phyloP scores from a whole-genome alignment of 2,797 vertebrate species.

The Poeciliopsis gracilis region DNA sequence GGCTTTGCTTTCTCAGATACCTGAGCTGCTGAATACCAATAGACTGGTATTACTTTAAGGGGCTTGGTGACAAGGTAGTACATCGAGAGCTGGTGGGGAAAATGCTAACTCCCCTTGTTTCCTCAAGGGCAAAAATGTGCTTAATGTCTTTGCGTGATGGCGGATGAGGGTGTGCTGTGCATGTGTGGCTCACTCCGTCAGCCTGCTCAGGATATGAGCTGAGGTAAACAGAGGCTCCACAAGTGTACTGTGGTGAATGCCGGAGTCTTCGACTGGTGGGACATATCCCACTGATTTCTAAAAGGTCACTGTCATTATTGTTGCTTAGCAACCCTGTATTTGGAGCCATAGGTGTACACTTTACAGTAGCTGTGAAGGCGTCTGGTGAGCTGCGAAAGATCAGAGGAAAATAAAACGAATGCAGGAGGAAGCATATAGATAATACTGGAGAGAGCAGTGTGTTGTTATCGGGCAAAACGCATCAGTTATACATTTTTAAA shows the following conservation, averaged over 20 bases:
- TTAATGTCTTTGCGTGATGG: constrained; percentile 62
- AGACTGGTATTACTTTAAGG: constrained; percentile 70
- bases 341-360: constrained; percentile 70
- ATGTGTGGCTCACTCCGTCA: constrained; percentile 39
- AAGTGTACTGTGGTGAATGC: constrained; percentile 52
- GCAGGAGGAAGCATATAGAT: background rate
- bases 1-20: constrained; percentile 79
- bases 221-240: constrained; percentile 59
- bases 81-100: constrained; percentile 59
- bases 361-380: constrained; percentile 52
- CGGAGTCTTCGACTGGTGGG: constrained; percentile 61
- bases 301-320: constrained; percentile 88
- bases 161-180: constrained; percentile 43
- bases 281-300: constrained; percentile 77
- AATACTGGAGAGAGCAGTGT: too few species aligned
- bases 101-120: constrained; percentile 71
- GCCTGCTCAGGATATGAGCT: constrained; percentile 33
- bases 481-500: background rate
- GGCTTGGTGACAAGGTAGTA: constrained; percentile 64
- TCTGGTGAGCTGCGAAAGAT: constrained; percentile 22
- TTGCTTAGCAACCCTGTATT: constrained; percentile 84
- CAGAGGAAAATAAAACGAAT: constrained; percentile 21
- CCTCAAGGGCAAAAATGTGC: constrained; percentile 76
- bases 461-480: background rate
- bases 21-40: constrained; percentile 83